Percentiles rank a stretch among this genome's conserved stretches.
Conservation (phyloP, 1,140 invertebrate genomes). For the Caerostris darwini region DNA sequence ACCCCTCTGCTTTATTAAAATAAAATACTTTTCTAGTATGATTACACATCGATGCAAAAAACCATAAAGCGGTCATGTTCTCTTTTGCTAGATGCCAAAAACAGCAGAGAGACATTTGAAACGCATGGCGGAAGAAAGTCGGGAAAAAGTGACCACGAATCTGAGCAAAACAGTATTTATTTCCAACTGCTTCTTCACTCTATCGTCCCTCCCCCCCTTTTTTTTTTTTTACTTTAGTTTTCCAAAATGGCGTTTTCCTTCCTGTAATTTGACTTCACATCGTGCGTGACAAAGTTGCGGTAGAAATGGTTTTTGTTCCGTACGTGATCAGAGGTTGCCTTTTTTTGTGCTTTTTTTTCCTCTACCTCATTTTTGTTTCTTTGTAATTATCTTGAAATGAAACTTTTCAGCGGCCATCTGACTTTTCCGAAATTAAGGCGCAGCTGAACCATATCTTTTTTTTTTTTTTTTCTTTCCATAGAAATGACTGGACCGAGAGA, state of each 20-base stretch:
- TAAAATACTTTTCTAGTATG: too few relatives aligned
- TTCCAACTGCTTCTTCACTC: not conserved
- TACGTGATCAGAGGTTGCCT: conserved; percentile 61
- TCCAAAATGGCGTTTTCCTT: conserved; percentile 48
- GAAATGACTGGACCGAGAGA: not conserved
- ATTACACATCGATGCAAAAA: too few relatives aligned
- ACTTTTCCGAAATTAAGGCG: conserved; percentile 13
- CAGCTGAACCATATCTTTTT: conserved; percentile 16
- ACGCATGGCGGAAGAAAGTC: not conserved
- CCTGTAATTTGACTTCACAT: conserved; percentile 67
- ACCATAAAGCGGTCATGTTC: too few relatives aligned
- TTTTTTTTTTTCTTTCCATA: not conserved
- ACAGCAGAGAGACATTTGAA: not conserved
- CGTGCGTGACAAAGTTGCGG: conserved; percentile 75
- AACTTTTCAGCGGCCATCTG: conserved; percentile 42
- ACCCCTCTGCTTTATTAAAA: too few relatives aligned
- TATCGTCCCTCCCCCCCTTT: not conserved
- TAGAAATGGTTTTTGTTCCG: conserved; percentile 66
- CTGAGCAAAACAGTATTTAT: conserved; percentile 2
- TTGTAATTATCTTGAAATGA: conserved; percentile 65
- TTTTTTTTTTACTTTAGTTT: conserved; percentile 20
- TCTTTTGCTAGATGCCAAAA: too few relatives aligned
- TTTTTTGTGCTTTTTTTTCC: conserved; percentile 26
- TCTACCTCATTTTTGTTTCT: not conserved
- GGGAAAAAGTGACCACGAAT: not conserved